Base-by-base conservation (phyloP, 2,797 vertebrate species). In the Manis crassicaudata region DNA sequence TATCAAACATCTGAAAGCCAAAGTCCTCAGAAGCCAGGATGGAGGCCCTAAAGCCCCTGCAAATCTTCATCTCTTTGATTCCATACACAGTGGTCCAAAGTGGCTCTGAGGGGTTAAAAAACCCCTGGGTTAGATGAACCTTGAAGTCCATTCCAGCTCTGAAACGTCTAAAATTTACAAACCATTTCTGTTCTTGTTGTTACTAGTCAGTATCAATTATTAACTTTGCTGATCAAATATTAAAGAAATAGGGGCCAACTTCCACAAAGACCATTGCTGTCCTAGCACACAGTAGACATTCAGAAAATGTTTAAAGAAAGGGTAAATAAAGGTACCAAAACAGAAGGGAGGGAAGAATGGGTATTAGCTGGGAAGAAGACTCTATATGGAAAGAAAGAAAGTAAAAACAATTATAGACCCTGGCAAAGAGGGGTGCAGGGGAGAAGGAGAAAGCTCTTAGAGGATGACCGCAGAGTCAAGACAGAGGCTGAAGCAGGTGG, bases 81-180 rank as follows among this genome's bases (percentile, higher is more conserved):
- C 65, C 5, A 27, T 58, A 54, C 65, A 29, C 32, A 17, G 35
- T 21, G 6, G 32, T 37, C 83, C 88, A 75, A 77, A 76, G 58
- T 7, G 29, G 35, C n/a, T 70, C 76, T 12, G 82, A 88, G 75
- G 14, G 58, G 54, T n/a, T 37, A 32, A 63, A 65, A 94, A 94
- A 83, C 80, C 20, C 75, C 35, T 75, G 35, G 11, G 23, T 7
- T 25, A 83, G n/a, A 27, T 63, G 52, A 94, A 88, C 65, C 40
- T 10, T 65, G 46, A 93, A 54, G 62, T 52, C 52, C 50, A 68
- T 50, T 84, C 81, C 35, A 92, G 68, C 54, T 96, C 65, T 84
- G n/a, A 79, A 92, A 87, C 81, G 50, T 79, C n/a, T 37, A 60
- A 93, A 91, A 75, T 40, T 68, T 81, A 63, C 40, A 93, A 95